Evolutionary conservation across 2,113 vertebrate species (phyloP).

Genomic region (Mellivora capensis): DNA sequence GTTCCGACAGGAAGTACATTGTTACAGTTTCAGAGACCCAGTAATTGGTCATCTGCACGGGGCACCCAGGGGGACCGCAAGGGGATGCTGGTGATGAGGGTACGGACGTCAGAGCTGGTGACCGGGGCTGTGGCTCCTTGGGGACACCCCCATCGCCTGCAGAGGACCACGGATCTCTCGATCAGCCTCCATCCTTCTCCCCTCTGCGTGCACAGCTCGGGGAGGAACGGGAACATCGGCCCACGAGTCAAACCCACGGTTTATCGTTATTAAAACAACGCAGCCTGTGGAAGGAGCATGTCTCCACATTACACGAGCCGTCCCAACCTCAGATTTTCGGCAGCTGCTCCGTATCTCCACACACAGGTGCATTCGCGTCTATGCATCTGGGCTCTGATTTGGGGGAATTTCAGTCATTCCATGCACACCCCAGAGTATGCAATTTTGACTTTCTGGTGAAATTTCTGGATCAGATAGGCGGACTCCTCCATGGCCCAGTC

Average conservation of each 20-base stretch:
- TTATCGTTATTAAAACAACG: neutral
- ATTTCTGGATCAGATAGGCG: neutral
- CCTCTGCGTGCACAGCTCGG: fast-evolving
- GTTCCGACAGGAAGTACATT: too few relatives aligned
- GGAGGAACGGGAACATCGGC: too few relatives aligned
- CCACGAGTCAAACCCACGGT: neutral
- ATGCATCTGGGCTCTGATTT: neutral
- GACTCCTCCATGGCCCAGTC: neutral
- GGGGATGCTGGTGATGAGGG: neutral
- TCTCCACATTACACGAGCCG: neutral
- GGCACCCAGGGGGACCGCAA: neutral
- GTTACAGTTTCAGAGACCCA: too few relatives aligned
- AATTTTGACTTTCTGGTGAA: neutral
- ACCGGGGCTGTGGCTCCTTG: fast-evolving
- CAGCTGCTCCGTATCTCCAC: neutral
- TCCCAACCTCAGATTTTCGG: too few relatives aligned
- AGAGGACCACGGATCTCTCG: too few relatives aligned
- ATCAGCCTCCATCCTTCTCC: neutral
- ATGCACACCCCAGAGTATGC: neutral
- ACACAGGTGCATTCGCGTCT: neutral
- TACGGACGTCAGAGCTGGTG: fast-evolving
- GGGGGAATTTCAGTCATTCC: neutral
- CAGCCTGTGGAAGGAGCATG: neutral
- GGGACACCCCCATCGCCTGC: neutral
- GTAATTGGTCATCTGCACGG: too few relatives aligned